Evolutionary conservation across 2,888 invertebrate genomes (phyloP), one percentile per base, ranked within the genome.

Genomic region (Troides helena): DNA sequence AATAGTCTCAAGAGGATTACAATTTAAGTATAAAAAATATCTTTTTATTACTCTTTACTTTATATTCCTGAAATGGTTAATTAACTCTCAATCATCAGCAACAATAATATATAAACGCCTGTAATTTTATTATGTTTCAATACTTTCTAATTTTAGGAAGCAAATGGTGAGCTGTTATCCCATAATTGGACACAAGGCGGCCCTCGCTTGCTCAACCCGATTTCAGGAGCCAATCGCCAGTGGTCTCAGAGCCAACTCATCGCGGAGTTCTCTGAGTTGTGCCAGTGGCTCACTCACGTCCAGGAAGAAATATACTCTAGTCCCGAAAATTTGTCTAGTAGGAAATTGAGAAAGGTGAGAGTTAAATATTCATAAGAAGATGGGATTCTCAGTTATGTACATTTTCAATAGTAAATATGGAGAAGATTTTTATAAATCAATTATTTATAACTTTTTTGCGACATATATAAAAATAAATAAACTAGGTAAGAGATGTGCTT

Each of bases 191-290:
- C 85, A 80, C 87, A 85, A 68, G 77, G 78, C 67, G 84, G 85
- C 56, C 89, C 86, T 7, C 83, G 84, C 1, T 82, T 87, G 18
- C 81, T 91, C 68, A 87, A 87, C 78, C 88, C 92, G 12, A 84
- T 86, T 0, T 80, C 88, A 0, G 81, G 85, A 50, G 86, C 89
- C 81, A 91, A 92, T 89, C 83, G 94, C 80, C 88, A 95, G 79
- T 96, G 97, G 95, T 96, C 95, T 72, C 94, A 96, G 75, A 95
- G 93, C 74, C 96, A 96, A 91, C 95, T 97, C 80, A 94, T 95
- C 73, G 92, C 95, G 63, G 96, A 97, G 93, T 97, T 96, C 91
- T 94, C 95, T 74, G 96, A 97, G 85, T 94, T 97, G 80, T 96
- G 96, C 87, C 95, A 95, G 80, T 97, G 97, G 96, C 94, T 97